Evolutionary conservation across 1,140 invertebrate genomes (phyloP).

Genomic region (Phymorhynchus buccinoides): DNA sequence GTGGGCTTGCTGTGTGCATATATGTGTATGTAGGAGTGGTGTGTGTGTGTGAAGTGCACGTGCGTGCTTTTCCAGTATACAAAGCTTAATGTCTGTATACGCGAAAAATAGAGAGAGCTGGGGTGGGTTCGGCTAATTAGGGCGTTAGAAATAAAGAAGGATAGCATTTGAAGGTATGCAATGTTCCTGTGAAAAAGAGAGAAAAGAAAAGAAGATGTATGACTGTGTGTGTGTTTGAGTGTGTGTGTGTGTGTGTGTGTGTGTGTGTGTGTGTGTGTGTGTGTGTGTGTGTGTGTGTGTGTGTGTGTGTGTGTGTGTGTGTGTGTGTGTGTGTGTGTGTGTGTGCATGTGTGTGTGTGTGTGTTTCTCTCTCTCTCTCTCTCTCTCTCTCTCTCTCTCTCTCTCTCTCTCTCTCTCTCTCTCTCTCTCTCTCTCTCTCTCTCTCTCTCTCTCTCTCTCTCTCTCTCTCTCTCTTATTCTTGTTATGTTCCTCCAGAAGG

Average conservation of each 20-base stretch:
- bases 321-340: conserved; percentile 7
- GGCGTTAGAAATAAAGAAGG: no score
- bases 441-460: not conserved
- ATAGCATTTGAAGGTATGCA: no score
- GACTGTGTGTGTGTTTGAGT: not conserved
- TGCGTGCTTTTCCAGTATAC: no score
- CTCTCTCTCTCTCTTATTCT: not conserved
- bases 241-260: conserved; percentile 6
- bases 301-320: not conserved
- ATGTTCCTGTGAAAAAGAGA: no score
- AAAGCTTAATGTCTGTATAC: no score
- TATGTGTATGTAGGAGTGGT: not conserved
- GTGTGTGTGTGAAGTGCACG: not conserved
- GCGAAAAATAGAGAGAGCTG: no score
- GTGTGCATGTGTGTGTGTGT: conserved; percentile 3
- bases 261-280: not conserved
- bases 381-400: not conserved
- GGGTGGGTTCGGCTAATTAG: no score
- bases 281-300: not conserved
- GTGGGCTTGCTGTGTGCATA: not conserved
- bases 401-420: not conserved
- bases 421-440: not conserved
- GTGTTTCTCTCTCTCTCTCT: not conserved
- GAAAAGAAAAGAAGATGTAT: no score
- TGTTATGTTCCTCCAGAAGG: no score